Percentiles rank a stretch among this genome's conserved stretches.
Evolutionary conservation across 1,140 invertebrate species (phyloP).

Genomic region (Aleiodes sp.): DNA sequence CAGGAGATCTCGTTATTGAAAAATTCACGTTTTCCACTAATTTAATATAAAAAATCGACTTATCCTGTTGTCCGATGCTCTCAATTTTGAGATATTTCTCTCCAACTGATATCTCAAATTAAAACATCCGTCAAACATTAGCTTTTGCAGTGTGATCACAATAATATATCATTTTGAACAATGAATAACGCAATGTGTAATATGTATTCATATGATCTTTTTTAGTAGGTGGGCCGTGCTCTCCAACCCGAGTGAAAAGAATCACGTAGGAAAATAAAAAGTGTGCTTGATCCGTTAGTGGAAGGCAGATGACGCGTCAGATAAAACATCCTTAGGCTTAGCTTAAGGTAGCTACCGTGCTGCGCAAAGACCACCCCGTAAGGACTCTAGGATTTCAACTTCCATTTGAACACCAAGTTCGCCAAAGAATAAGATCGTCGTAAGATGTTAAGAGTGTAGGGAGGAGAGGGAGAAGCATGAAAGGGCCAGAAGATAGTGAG

Average conservation of each 20-base stretch:
- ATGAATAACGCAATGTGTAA: constrained; percentile 5
- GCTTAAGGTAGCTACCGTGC: constrained; percentile 30
- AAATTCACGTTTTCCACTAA: no score
- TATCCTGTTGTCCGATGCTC: no score
- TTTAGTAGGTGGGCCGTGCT: constrained; percentile 16
- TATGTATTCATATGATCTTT: not conserved
- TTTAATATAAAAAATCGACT: no score
- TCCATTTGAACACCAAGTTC: constrained; percentile 13
- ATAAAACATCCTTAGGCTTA: constrained; percentile 26
- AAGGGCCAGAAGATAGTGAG: not conserved
- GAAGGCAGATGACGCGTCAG: constrained; percentile 27
- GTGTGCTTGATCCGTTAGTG: constrained; percentile 23
- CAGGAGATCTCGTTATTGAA: no score
- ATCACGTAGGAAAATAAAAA: not conserved
- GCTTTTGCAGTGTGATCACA: not conserved
- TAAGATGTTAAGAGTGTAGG: not conserved
- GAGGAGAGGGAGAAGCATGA: not conserved
- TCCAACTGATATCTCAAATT: no score
- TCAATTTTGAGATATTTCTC: no score
- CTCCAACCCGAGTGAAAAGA: not conserved
- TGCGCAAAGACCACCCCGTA: constrained; percentile 29
- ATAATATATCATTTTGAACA: not conserved
- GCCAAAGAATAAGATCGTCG: constrained; percentile 5
- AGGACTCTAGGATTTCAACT: constrained; percentile 51
- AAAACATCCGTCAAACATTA: no score